Conservation (phyloP, 2,888 invertebrate species). For the Sphaerophoria taeniata region DNA sequence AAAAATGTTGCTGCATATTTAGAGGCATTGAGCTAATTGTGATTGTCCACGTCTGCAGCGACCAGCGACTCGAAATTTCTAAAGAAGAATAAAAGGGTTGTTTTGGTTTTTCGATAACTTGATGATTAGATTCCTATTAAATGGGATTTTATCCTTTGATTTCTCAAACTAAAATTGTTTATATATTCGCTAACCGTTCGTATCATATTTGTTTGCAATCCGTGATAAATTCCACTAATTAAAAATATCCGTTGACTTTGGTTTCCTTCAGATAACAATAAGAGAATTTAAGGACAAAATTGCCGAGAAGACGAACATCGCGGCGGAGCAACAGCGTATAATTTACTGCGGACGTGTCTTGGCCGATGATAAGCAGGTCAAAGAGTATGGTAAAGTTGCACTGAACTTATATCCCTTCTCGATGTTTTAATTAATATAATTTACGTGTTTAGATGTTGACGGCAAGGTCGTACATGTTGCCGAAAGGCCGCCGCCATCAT, state of each 20-base stretch:
- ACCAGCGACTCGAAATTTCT: no score
- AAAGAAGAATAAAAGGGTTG: no score
- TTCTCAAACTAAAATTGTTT: no score
- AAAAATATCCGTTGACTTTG: background rate
- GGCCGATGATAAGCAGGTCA: conserved; percentile 92
- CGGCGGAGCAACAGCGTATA: conserved; percentile 92
- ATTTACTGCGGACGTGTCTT: conserved; percentile 98
- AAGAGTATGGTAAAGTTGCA: conserved; percentile 89
- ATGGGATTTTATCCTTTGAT: no score
- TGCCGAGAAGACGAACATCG: conserved; percentile 90
- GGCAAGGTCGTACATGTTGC: conserved; percentile 97
- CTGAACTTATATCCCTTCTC: background rate
- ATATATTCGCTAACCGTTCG: no score
- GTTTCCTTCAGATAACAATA: conserved; percentile 88
- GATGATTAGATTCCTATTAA: no score
- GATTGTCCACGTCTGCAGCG: no score
- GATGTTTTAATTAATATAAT: background rate
- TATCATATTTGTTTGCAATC: no score
- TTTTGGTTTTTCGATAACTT: no score
- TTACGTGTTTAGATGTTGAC: conserved; percentile 87
- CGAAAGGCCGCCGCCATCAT: conserved; percentile 91
- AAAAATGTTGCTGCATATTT: no score
- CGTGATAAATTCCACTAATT: no score
- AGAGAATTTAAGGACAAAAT: conserved; percentile 92
- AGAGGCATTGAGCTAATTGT: no score